Evolutionary conservation across 2,888 invertebrate genomes (phyloP).

Genomic region (Leptarthrus brevirostris): DNA sequence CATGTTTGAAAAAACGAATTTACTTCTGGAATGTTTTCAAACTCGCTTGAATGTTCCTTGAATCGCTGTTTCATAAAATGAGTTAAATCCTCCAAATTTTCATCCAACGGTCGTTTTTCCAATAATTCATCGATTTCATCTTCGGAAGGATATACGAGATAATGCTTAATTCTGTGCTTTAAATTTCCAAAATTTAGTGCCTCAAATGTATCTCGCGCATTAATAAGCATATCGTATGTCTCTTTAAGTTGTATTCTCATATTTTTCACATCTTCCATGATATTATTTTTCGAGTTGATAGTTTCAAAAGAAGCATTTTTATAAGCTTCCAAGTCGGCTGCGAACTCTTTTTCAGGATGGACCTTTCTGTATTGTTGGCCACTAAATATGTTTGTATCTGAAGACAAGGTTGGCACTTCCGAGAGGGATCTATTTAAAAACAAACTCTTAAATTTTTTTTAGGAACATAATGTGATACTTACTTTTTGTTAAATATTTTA

Average conservation of each 20-base stretch:
- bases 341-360: not conserved
- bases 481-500: not conserved
- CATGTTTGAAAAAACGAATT: slow-evolving; percentile 63
- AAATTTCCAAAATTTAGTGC: slow-evolving; percentile 60
- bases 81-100: slow-evolving; percentile 59
- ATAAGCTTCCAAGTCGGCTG: slow-evolving; percentile 16
- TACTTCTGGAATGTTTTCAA: slow-evolving; percentile 64
- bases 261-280: slow-evolving; percentile 60
- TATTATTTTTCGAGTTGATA: slow-evolving; percentile 54
- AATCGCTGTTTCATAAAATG: slow-evolving; percentile 59
- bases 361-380: not conserved
- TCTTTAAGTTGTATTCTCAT: slow-evolving; percentile 60
- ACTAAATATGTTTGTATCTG: not conserved
- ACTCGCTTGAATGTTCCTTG: slow-evolving; percentile 63
- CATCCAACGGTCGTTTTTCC: slow-evolving; percentile 58
- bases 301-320: slow-evolving; percentile 54
- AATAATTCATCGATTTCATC: slow-evolving; percentile 55
- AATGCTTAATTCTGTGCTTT: slow-evolving; percentile 60
- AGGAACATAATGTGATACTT: not conserved
- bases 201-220: slow-evolving; percentile 61
- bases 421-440: no score
- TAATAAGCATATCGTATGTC: slow-evolving; percentile 62
- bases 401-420: no score
- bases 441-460: no score
- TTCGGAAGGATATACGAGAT: slow-evolving; percentile 58